These are phyloP conservation scores for Drosophila neocordata DNA, from an alignment of 1,140 invertebrate genomes.

Conservation along the genomic window DNA sequence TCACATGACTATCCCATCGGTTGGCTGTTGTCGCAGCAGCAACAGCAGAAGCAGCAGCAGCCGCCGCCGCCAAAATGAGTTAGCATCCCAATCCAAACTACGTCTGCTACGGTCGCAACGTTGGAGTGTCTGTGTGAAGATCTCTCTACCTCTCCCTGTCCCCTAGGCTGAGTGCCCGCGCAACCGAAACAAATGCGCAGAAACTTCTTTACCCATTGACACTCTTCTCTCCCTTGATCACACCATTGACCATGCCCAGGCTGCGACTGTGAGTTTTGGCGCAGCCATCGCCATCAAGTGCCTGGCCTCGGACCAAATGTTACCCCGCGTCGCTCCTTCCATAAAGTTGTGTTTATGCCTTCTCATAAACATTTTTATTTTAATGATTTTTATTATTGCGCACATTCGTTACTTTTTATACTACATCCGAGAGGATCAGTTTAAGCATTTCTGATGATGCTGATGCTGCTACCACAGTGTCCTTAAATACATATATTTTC, in stretches of 20 bases:
- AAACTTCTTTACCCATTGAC: constrained; percentile 69
- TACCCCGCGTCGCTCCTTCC: constrained; percentile 20
- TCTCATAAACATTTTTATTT: constrained; percentile 82
- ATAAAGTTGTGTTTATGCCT: constrained; percentile 78
- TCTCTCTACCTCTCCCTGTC: constrained; percentile 21
- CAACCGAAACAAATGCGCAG: constrained; percentile 48
- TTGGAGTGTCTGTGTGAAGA: constrained; percentile 7
- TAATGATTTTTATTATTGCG: constrained; percentile 82
- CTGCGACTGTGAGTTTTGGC: not conserved
- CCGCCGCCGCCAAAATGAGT: constrained; percentile 74
- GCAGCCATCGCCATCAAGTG: constrained; percentile 62
- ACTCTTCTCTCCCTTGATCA: constrained; percentile 16
- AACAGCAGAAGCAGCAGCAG: constrained; percentile 28
- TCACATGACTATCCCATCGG: constrained; percentile 35
- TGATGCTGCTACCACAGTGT: constrained; percentile 35
- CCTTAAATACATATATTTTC: constrained; percentile 40
- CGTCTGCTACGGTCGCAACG: constrained; percentile 14
- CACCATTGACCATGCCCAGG: constrained; percentile 21
- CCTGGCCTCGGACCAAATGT: constrained; percentile 32
- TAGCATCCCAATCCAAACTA: constrained; percentile 66
- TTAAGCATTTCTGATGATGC: constrained; percentile 14
- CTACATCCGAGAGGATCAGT: constrained; percentile 63
- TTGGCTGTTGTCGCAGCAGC: constrained; percentile 40
- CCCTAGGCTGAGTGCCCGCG: constrained; percentile 38
- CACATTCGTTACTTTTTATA: constrained; percentile 81